These are phyloP conservation scores for Pseudomyrmex gracilis DNA, from an alignment of 1,140 invertebrate species.

Conservation along the genomic window DNA sequence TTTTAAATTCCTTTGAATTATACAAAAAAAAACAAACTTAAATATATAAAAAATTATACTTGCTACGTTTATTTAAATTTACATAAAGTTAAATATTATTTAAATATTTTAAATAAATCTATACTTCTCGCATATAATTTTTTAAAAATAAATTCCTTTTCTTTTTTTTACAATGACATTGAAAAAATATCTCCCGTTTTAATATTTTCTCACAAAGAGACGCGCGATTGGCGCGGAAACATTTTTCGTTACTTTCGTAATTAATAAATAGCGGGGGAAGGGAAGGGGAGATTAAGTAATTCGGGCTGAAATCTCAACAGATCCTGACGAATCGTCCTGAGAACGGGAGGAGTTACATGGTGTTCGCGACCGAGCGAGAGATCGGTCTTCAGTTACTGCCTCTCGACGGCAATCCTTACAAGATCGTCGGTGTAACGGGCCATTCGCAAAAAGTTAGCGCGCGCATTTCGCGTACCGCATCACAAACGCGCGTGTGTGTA, in stretches of 20 bases:
- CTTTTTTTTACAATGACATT: no score
- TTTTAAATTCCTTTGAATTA: no score
- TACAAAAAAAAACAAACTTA: no score
- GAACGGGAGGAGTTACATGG: constrained; percentile 84
- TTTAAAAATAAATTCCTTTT: no score
- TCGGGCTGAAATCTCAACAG: constrained; percentile 56
- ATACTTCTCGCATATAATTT: no score
- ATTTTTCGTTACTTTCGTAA: constrained; percentile 13
- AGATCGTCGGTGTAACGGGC: constrained; percentile 88
- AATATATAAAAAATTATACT: no score
- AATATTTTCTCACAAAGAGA: no score
- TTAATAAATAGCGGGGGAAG: background rate
- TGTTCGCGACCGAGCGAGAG: constrained; percentile 88
- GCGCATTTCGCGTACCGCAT: constrained; percentile 5
- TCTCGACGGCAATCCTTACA: constrained; percentile 91
- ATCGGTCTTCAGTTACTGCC: constrained; percentile 90
- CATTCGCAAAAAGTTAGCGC: constrained; percentile 87
- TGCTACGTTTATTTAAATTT: no score
- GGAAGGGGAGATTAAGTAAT: background rate
- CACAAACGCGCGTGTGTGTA: constrained; percentile 31
- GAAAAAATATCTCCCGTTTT: no score
- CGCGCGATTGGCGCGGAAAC: constrained; percentile 15
- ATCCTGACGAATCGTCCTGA: constrained; percentile 78
- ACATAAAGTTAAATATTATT: no score
- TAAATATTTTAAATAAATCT: no score